phyloP scores from a whole-genome alignment of 1,140 invertebrate genomes.

The Marisa cornuarietis region DNA sequence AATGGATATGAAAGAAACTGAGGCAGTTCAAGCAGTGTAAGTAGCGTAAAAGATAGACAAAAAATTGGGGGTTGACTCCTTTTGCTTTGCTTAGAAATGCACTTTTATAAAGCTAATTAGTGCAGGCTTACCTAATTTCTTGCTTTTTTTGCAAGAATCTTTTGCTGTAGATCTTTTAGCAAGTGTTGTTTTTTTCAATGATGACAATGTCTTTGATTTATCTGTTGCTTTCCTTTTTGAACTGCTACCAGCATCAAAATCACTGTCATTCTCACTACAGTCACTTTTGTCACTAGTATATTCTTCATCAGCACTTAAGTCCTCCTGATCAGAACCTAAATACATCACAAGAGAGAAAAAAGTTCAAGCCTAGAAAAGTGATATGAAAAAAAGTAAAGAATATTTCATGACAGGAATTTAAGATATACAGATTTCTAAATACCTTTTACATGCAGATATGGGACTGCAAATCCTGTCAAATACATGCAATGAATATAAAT shows the following conservation, averaged over 20 bases:
- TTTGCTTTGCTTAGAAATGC: background rate
- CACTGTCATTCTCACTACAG: background rate
- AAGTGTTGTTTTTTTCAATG: background rate
- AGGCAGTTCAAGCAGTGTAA: too few species aligned
- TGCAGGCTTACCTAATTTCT: background rate
- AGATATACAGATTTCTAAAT: too few species aligned
- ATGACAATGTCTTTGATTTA: background rate
- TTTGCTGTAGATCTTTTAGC: background rate
- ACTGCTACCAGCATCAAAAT: conserved; percentile 6
- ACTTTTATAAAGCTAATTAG: background rate
- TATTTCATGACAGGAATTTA: too few species aligned
- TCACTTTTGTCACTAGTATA: conserved; percentile 14
- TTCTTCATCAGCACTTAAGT: conserved; percentile 13
- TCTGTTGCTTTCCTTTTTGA: conserved; percentile 1
- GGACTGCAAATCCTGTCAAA: too few species aligned
- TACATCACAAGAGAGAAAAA: background rate
- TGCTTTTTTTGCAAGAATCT: background rate
- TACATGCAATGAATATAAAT: too few species aligned
- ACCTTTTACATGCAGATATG: too few species aligned
- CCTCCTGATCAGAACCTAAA: conserved; percentile 11
- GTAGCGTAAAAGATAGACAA: too few species aligned
- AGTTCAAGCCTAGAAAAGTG: background rate
- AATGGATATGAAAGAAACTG: too few species aligned
- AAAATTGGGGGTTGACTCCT: background rate
- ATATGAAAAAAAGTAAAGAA: too few species aligned